A percentile compares a stretch with the other conserved stretches of the same genome.
These are phyloP conservation scores for Tympanoctomys barrerae DNA, from an alignment of 2,797 vertebrate genomes.

Conservation along the genomic window DNA sequence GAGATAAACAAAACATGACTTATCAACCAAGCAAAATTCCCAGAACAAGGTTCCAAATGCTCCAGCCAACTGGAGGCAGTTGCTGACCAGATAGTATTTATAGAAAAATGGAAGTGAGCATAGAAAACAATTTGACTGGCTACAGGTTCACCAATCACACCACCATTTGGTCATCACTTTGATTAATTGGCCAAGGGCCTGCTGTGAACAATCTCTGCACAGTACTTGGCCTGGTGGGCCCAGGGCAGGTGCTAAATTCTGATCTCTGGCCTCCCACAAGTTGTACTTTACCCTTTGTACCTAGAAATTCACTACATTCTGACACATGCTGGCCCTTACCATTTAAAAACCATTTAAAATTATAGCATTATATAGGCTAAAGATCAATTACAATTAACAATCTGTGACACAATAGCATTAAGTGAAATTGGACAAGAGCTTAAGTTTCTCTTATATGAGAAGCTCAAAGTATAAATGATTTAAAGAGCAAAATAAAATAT, in stretches of 20 bases:
- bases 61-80: not conserved
- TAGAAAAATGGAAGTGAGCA: not conserved
- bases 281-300: not conserved
- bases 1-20: not conserved
- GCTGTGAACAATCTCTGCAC: not conserved
- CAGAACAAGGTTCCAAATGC: not conserved
- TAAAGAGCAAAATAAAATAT: not conserved
- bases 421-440: not conserved
- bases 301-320: not conserved
- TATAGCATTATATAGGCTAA: not conserved
- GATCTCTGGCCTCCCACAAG: not conserved
- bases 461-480: not conserved
- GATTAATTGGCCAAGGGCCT: not conserved
- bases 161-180: not conserved
- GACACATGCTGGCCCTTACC: not conserved
- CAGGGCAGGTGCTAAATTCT: not conserved
- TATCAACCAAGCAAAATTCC: not conserved
- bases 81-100: not conserved
- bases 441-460: not conserved
- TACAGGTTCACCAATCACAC: not conserved
- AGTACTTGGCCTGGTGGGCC: not conserved
- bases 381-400: not conserved
- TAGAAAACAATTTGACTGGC: not conserved
- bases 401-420: not conserved
- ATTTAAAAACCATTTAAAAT: slow-evolving; percentile 7